These are phyloP conservation scores for Sialis fuliginosa DNA, from an alignment of 2,888 invertebrate species.

Conservation along the genomic window DNA sequence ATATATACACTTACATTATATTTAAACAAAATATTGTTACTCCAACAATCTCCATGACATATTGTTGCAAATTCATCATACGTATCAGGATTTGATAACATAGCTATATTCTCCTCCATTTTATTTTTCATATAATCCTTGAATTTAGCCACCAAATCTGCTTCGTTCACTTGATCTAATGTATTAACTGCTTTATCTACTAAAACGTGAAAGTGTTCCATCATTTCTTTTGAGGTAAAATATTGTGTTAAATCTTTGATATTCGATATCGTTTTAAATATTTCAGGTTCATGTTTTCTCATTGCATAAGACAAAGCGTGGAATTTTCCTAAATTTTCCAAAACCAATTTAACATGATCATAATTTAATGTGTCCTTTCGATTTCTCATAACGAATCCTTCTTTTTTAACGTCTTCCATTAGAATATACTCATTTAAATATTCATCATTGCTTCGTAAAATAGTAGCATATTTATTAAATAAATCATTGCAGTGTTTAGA, in stretches of 20 bases:
- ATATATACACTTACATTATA: conserved; percentile 14
- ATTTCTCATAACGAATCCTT: neutral
- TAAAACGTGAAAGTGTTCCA: neutral
- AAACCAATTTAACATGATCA: conserved; percentile 1
- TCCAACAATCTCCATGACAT: conserved; percentile 18
- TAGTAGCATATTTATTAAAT: neutral
- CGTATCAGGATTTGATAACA: conserved; percentile 1
- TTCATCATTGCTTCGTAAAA: neutral
- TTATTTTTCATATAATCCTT: conserved; percentile 7
- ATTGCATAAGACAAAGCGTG: conserved; percentile 1
- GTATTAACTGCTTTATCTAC: neutral
- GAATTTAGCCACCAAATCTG: neutral
- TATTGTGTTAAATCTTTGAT: neutral
- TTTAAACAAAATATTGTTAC: conserved; percentile 18
- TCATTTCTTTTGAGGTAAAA: neutral
- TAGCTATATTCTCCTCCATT: conserved; percentile 2
- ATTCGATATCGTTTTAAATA: neutral
- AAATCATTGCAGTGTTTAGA: neutral
- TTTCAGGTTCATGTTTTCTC: neutral
- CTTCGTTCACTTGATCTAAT: neutral
- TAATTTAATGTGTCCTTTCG: conserved; percentile 1
- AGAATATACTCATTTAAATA: conserved; percentile 12
- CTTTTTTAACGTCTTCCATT: conserved; percentile 7
- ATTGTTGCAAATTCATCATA: conserved; percentile 10
- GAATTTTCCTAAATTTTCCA: conserved; percentile 1